Evolutionary conservation across 2,797 vertebrate genomes (phyloP).

Genomic region (Tadarida brasiliensis): DNA sequence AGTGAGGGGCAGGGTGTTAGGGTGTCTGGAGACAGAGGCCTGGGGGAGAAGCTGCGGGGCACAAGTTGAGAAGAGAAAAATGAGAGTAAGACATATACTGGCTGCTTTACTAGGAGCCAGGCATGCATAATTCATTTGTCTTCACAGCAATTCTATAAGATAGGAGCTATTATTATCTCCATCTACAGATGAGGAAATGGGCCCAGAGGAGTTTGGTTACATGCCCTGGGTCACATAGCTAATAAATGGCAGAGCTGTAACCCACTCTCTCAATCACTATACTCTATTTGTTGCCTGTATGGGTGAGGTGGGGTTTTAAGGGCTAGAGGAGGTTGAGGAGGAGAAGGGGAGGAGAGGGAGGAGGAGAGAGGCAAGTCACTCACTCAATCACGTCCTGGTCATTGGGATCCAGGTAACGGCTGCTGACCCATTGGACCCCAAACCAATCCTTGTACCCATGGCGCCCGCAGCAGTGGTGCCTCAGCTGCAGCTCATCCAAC

Average conservation of each 20-base stretch:
- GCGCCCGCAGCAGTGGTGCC: constrained; percentile 93
- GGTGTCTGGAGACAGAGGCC: background rate
- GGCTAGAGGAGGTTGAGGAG: background rate
- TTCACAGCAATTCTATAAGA: background rate
- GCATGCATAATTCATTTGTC: background rate
- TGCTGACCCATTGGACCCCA: constrained; percentile 95
- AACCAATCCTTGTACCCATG: constrained; percentile 94
- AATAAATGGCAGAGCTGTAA: background rate
- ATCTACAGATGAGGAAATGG: background rate
- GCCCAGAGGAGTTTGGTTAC: background rate
- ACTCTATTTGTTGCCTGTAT: background rate
- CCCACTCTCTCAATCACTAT: background rate
- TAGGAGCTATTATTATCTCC: background rate
- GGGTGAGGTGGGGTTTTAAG: background rate
- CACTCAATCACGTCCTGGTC: constrained; percentile 93
- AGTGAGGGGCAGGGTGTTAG: background rate
- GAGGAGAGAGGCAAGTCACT: constrained; percentile 76
- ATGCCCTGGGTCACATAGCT: background rate
- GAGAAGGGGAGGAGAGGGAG: background rate
- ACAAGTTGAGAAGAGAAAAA: background rate
- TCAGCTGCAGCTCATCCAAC: constrained; percentile 93
- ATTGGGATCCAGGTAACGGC: constrained; percentile 93
- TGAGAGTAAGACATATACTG: background rate
- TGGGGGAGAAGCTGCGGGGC: background rate
- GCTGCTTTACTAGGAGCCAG: background rate